Evolutionary conservation across 1,140 invertebrate species (phyloP), one percentile per base, ranked within the genome.

Genomic region (Bombus affinis): DNA sequence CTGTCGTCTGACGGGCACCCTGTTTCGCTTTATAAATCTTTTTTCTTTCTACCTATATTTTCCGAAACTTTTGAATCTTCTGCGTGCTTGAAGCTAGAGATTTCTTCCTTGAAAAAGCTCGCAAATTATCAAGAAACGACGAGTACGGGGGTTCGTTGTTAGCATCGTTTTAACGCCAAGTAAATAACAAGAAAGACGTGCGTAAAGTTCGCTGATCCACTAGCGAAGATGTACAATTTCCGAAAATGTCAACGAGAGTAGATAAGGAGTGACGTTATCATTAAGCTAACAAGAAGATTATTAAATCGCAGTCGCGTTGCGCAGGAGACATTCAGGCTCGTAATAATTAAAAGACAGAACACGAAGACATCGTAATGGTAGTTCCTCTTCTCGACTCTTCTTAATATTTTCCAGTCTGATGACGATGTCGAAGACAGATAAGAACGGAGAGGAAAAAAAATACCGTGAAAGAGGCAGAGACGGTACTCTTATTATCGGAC

Each of bases 261-360:
- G 59, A 66, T 68, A 57, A 76, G 62, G 74, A 57, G 18, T 65
- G 68, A 80, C 83, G 76, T 79, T 84, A 79, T 65, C 83, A 32
- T 84, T 84, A 80, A 80, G 66, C 68, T 84, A 80, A 84, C 66
- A 84, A 71, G 75, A 71, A 44, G 53, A 72, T 80, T 79, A 84
- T 84, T 84, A 84, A 84, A 84, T 84, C 47, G 47, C 37, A 62
- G 76, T 18, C 8, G 6, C 76, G 76, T 53, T 72, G 39, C 39
- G 18, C n/a, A 18, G 37, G 37, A 9, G 59, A 28, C 35, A 32
- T 62, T 62, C 76, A 44, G 22, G 10, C 44, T 71, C 76, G 68
- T 84, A 80, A 72, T 84, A 80, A 84, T 84, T 84, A 80, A 80
- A 84, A 62, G 62, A 80, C n/a, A 35, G 47, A 47, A 57, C 25